phyloP scores from a whole-genome alignment of 92 coral and sea anemone genomes.

The Zoanthus gigantus region DNA sequence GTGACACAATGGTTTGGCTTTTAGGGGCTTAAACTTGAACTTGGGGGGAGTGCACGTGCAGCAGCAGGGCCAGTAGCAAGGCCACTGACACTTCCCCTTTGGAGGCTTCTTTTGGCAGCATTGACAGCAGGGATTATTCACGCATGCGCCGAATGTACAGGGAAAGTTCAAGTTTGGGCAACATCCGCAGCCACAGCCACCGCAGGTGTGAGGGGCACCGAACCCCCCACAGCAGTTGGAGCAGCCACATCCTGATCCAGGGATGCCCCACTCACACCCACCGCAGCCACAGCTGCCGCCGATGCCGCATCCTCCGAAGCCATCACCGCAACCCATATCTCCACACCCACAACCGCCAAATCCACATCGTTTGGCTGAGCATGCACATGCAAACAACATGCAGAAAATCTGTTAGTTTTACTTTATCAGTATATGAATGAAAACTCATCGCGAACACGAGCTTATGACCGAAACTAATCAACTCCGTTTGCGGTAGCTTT shows the following conservation, averaged over 20 bases:
- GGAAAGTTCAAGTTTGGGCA: constrained; percentile 89
- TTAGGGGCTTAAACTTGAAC: constrained; percentile 77
- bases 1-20: constrained; percentile 88
- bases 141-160: constrained; percentile 91
- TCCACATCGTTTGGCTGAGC: constrained; percentile 58
- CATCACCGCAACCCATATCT: constrained; percentile 12
- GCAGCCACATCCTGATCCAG: constrained; percentile 86
- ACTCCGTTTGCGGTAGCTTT: neutral
- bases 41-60: constrained; percentile 85
- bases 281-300: constrained; percentile 23
- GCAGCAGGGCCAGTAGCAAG: constrained; percentile 94
- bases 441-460: neutral
- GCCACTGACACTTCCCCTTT: constrained; percentile 89
- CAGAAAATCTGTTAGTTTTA: constrained; percentile 27
- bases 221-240: constrained; percentile 96
- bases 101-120: constrained; percentile 89
- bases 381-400: constrained; percentile 47
- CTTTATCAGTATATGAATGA: neutral
- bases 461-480: neutral
- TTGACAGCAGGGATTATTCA: constrained; percentile 89
- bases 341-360: constrained; percentile 63
- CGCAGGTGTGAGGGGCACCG: constrained; percentile 78
- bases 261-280: constrained; percentile 72
- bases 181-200: constrained; percentile 78
- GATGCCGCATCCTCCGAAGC: constrained; percentile 18